These are phyloP conservation scores for Emydocephalus ijimae DNA, from an alignment of 2,113 vertebrate species.

Conservation along the genomic window DNA sequence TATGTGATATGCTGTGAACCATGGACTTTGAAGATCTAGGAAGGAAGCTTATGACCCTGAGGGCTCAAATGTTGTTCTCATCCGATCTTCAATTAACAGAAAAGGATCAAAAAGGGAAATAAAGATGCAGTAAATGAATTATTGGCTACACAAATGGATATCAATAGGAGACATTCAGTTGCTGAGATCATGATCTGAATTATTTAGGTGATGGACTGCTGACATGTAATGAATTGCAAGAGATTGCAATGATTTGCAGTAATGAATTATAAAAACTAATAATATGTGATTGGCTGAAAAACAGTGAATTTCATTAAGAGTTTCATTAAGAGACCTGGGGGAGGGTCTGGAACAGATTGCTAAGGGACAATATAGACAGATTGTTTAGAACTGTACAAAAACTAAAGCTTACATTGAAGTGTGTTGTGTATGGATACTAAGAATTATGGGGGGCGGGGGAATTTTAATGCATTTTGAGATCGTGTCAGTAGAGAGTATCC, in stretches of 20 bases:
- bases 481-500: not conserved
- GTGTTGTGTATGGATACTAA: not conserved
- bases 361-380: not conserved
- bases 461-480: not conserved
- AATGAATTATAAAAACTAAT: not conserved
- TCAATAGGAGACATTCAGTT: not conserved
- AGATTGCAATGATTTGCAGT: not conserved
- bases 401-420: not conserved
- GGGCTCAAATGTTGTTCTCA: not conserved
- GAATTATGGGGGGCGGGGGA: not conserved
- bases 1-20: not conserved
- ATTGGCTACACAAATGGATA: not conserved
- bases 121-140: not conserved
- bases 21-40: not conserved
- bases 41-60: not conserved
- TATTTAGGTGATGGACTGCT: not conserved
- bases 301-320: not conserved
- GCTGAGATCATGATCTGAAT: not conserved
- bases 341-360: not conserved
- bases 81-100: not conserved
- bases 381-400: not conserved
- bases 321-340: not conserved
- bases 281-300: not conserved
- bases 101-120: not conserved
- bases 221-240: not conserved